Base-by-base conservation (phyloP, 1,140 invertebrate genomes). In the Magallana angulata region DNA sequence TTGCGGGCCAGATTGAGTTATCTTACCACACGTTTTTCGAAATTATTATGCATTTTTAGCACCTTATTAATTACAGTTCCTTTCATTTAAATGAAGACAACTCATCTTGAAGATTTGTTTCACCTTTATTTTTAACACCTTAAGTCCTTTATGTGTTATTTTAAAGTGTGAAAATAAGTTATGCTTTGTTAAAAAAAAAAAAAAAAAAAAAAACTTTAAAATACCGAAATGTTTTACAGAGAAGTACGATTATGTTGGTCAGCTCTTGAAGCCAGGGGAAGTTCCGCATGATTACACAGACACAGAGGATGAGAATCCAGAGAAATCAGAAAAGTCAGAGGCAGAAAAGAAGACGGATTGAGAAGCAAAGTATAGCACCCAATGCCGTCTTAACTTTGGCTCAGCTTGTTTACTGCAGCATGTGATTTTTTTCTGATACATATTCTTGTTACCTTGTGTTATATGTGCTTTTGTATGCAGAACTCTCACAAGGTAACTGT, bases 241-340 rank as follows among this genome's bases (percentile, higher is more conserved):
- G 96, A 98, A 98, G 95, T 99, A 99, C 94, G 97, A 98, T 62
- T 97, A 97, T 90, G 97, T 99, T 71, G 99, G 99, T 16, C 97
- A 97, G 93, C 95, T 99, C 48, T 94, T 99, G 92, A 98, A 97
- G 93, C 98, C 98, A 9, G 98, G 98, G 14, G 98, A 99, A 93
- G 96, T 97, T 91, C 97, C 98, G 0, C 97, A 96, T 82, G 98
- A 97, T 93, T 99, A 99, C 95, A 98, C 98, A 9, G 98, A 99
- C 92, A 98, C 98, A 90, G 98, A 99, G 87, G 95, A 95, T 85
- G 94, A 95, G 64, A 89, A 86, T 16, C 87, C 85, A 9, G 92
- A 93, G 24, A 89, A 88, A 62, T 82, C 87, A 71, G 91, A 93
- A n/a, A 90, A 89, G 64, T 82, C 87, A 71, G 91, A 92, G 36